These are phyloP conservation scores for Monochamus saltuarius DNA, from an alignment of 1,140 invertebrate genomes.

Conservation along the genomic window DNA sequence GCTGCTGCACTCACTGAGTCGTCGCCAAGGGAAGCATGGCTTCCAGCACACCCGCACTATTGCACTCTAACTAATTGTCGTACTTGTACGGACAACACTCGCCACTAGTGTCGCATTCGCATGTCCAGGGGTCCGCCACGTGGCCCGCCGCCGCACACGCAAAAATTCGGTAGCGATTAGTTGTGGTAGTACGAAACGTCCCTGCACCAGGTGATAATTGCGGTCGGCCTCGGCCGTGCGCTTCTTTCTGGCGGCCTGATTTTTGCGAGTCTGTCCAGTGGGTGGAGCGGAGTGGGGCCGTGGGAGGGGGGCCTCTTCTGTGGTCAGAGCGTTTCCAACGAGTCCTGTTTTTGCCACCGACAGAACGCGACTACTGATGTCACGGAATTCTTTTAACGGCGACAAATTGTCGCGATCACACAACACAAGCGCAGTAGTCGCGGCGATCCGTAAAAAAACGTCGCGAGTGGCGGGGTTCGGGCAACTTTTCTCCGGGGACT, in stretches of 20 bases:
- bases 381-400: conserved; percentile 53
- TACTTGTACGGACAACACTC: conserved; percentile 10
- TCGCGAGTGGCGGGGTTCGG: conserved; percentile 33
- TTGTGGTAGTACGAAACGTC: conserved; percentile 23
- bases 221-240: conserved; percentile 40
- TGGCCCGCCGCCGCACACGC: conserved; percentile 26
- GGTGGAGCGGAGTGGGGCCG: conserved; percentile 48
- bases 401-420: conserved; percentile 53
- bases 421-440: conserved; percentile 46
- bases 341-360: conserved; percentile 52
- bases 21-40: conserved; percentile 49
- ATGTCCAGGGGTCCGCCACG: conserved; percentile 18
- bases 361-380: conserved; percentile 53
- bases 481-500: conserved; percentile 26
- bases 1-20: conserved; percentile 48
- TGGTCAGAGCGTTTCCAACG: conserved; percentile 39
- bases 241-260: conserved; percentile 56
- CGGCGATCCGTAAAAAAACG: conserved; percentile 36
- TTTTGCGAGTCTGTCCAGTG: conserved; percentile 58
- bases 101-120: conserved; percentile 4
- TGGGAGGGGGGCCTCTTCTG: conserved; percentile 32
- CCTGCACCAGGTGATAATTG: conserved; percentile 51
- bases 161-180: conserved; percentile 29
- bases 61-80: neutral
- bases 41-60: conserved; percentile 37